Conservation (phyloP, 2,113 vertebrate species). For the Actenoides hombroni region DNA sequence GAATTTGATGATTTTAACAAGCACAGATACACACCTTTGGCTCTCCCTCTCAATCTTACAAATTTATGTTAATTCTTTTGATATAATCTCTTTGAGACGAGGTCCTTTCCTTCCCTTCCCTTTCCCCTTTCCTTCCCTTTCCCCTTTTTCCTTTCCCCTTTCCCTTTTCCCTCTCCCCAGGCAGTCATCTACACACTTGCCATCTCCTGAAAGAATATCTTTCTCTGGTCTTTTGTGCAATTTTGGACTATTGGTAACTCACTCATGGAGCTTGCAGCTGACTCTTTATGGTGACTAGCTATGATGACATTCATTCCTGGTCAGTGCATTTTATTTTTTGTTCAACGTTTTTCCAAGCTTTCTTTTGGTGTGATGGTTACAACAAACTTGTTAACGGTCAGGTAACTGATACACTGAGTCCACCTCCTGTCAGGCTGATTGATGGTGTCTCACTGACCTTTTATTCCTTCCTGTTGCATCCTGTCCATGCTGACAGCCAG, state of each 20-base stretch:
- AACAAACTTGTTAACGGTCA: not conserved
- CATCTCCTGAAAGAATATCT: not conserved
- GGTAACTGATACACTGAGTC: not conserved
- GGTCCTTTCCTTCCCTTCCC: not conserved
- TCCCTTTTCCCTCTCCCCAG: not conserved
- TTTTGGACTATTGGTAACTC: not conserved
- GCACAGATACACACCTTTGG: not conserved
- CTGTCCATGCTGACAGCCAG: not conserved
- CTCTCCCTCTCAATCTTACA: not conserved
- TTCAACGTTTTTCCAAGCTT: not conserved
- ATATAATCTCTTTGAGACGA: not conserved
- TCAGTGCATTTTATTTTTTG: not conserved
- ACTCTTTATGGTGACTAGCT: not conserved
- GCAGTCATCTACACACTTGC: not conserved
- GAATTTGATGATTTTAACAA: not conserved
- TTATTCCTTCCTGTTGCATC: not conserved
- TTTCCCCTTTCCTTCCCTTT: not conserved
- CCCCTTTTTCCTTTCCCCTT: not conserved
- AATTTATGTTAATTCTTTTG: not conserved
- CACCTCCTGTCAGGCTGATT: not conserved
- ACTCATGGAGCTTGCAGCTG: not conserved
- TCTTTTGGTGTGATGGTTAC: not conserved
- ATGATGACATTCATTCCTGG: not conserved
- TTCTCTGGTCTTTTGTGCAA: not conserved
- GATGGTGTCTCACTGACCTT: not conserved